Evolutionary conservation across 2,113 vertebrate species (phyloP), one percentile per base, ranked within the genome.

Genomic region (Riparia riparia): DNA sequence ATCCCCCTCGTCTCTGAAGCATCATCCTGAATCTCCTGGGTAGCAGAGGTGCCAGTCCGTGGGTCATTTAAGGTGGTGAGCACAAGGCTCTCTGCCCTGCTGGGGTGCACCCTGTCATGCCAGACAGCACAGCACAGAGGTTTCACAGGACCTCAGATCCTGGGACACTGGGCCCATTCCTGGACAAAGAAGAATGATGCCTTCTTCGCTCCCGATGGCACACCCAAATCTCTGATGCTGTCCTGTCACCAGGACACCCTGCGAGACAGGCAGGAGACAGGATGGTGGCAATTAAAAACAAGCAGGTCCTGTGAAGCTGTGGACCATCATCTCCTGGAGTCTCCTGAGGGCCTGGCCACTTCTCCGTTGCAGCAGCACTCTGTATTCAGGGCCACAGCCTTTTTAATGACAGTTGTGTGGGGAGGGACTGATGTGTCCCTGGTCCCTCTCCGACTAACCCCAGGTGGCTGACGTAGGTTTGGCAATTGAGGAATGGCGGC

Each of bases 131-230:
- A 49, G 4, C 50, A 17, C 14, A 41, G 21, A 65, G 17, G n/a
- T 1, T 2, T 13, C 37, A 56, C 34, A 69, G 24, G 6, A 66
- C 7, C 14, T 37, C 54, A 34, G 20, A 5, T 44, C 28, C 58
- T 26, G 26, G 11, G 16, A 73, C n/a, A 26, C 17, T 2, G 0
- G 0, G 11, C 20, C 41, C 14, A 1, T 34, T 77, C 50, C 86
- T 22, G 4, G 22, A 21, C 14, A 16, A 2, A 7, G 10, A 41
- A 20, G 10, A 41, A 20, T 20, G 41, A 12, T 29, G 5, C 17
- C 4, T 2, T 8, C 82, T 77, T 41, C 0, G 0, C 47, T 54
- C 50, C 20, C 0, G 0, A 42, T 2, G 8, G 39, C 37, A 56
- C 42, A 22, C 29, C 12, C n/a, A n/a, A 29, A 49, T 16, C 19